Evolutionary conservation across 1,140 invertebrate genomes (phyloP), one percentile per base, ranked within the genome.

Genomic region (Drosophila sp.): DNA sequence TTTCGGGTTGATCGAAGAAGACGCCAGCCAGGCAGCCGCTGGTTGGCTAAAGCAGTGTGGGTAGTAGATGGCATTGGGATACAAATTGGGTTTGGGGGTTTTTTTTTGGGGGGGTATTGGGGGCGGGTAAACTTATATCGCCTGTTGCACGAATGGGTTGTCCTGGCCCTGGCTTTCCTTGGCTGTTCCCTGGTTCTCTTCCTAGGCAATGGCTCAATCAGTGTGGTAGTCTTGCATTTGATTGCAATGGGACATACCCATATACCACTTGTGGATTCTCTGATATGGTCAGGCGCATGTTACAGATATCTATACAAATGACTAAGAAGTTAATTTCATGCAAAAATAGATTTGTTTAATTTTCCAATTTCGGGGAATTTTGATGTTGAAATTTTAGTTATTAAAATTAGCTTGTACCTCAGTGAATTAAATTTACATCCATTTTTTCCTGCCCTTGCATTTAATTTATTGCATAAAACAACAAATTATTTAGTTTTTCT

Each of bases 181-280:
- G 62, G 66, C 44, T 58, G 71, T 57, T 33, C 44, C 33, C 54
- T 54, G 47, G 17, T 17, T 17, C 57, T 17, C 40, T 11, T 38
- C 57, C 17, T 33, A 63, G 66, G 83, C 80, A 80, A 86, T 80
- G 76, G 84, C 84, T 86, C 83, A 86, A 86, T 86, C 83, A 86
- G 84, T 87, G 82, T 75, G 65, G 83, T 86, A 76, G 79, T 75
- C 79, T 77, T 70, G 54, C 47, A 70, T 86, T 87, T 86, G 82
- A 82, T 86, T 86, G 82, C 82, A 87, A 86, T 86, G 82, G 82
- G 83, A 87, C 74, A 68, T 78, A 79, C 79, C 17, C 17, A 79
- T 80, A 68, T 78, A 79, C 83, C 83, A 86, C 83, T 86, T 86
- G 83, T 86, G 85, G 83, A 84, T 85, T 84, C 80, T 67, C 80